These are phyloP conservation scores for Cotesia congregata DNA, from an alignment of 2,888 invertebrate species.

Conservation along the genomic window DNA sequence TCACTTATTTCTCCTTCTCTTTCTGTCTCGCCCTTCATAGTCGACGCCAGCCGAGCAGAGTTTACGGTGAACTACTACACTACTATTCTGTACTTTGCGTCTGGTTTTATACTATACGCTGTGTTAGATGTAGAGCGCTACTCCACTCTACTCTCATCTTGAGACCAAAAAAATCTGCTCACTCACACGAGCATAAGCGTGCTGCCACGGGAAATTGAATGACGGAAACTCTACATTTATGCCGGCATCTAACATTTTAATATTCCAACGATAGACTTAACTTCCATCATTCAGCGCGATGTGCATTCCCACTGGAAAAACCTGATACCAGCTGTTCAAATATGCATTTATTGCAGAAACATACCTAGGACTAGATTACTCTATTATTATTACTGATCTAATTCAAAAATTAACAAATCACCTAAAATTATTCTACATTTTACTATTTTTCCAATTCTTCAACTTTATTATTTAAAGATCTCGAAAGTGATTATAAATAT, in stretches of 20 bases:
- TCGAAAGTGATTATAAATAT: no score
- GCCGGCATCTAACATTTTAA: neutral
- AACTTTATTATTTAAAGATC: no score
- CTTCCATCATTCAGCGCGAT: constrained; percentile 52
- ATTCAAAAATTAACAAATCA: no score
- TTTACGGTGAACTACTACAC: neutral
- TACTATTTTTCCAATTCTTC: no score
- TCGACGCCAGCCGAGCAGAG: neutral
- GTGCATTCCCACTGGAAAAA: neutral
- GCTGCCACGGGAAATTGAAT: neutral
- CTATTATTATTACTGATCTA: neutral
- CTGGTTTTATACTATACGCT: neutral
- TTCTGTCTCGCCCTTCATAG: constrained; percentile 2
- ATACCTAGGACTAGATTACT: neutral
- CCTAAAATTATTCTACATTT: no score
- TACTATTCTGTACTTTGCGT: constrained; percentile 4
- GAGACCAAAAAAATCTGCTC: constrained; percentile 9
- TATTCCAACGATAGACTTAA: constrained; percentile 44
- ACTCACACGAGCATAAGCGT: neutral
- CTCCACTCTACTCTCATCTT: neutral
- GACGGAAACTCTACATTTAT: constrained; percentile 7
- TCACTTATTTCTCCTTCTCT: constrained; percentile 22
- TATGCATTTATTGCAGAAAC: neutral
- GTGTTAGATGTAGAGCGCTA: neutral
- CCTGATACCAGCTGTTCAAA: neutral